Evolutionary conservation across 2,113 vertebrate genomes (phyloP).

Genomic region (Pleuronectes platessa): DNA sequence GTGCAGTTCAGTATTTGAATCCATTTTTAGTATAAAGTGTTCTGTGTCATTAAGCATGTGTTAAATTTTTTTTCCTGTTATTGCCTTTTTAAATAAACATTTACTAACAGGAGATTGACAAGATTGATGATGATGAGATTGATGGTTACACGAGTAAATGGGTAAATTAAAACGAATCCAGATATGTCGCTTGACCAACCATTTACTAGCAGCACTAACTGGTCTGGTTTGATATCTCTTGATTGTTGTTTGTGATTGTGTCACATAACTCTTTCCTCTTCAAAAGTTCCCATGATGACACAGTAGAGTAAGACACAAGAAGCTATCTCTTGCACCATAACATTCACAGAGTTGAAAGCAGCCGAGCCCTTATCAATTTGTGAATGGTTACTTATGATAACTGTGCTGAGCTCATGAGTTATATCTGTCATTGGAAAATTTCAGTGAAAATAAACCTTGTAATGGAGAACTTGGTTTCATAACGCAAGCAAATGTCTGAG

Average conservation of each 20-base stretch:
- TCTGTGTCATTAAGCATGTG: not conserved
- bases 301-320: not conserved
- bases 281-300: slow-evolving; percentile 4
- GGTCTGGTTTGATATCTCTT: slow-evolving; percentile 1
- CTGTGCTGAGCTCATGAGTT: not conserved
- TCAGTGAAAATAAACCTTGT: slow-evolving; percentile 20
- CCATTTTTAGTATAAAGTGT: not conserved
- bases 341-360: not conserved
- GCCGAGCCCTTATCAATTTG: not conserved
- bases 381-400: not conserved
- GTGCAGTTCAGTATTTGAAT: not conserved
- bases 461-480: slow-evolving; percentile 7
- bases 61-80: slow-evolving; percentile 6
- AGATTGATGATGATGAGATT: not conserved
- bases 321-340: not conserved
- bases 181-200: not conserved
- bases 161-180: not conserved
- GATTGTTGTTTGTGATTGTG: not conserved
- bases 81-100: not conserved
- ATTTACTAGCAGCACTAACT: not conserved
- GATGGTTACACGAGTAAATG: not conserved
- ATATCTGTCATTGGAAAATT: slow-evolving; percentile 5
- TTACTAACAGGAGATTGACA: not conserved
- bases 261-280: not conserved
- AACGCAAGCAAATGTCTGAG: not conserved